A percentile compares a stretch with the other conserved stretches of the same genome.
phyloP scores from a whole-genome alignment of 2,888 invertebrate species.

The Myopa tessellatipennis region DNA sequence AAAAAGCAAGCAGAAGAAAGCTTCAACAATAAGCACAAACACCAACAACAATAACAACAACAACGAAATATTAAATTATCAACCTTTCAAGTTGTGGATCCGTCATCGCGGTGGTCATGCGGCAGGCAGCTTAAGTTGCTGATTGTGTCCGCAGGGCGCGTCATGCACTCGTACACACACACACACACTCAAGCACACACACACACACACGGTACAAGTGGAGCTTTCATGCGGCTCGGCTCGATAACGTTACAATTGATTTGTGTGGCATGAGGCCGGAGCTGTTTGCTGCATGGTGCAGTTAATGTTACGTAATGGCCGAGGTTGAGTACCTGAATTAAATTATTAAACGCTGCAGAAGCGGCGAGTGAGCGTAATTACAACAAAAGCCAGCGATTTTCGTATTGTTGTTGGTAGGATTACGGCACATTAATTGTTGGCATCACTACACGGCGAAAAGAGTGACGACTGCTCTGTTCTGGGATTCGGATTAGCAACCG shows the following conservation, averaged over 20 bases:
- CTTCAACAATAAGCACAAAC: neutral
- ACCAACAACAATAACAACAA: neutral
- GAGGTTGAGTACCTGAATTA: slow-evolving; percentile 4
- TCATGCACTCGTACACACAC: slow-evolving; percentile 9
- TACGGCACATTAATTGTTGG: no score
- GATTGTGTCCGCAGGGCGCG: slow-evolving; percentile 26
- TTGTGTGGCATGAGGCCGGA: neutral
- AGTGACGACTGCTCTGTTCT: no score
- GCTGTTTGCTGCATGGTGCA: neutral
- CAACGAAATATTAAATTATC: neutral
- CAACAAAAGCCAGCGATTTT: neutral
- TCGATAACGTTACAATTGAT: slow-evolving; percentile 15
- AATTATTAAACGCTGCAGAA: slow-evolving; percentile 9
- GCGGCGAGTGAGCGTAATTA: neutral
- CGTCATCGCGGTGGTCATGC: slow-evolving; percentile 17
- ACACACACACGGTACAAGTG: neutral
- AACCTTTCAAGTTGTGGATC: slow-evolving; percentile 3
- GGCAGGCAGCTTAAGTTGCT: slow-evolving; percentile 12
- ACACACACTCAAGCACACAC: slow-evolving; percentile 2
- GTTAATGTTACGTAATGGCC: slow-evolving; percentile 8
- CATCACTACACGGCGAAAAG: no score
- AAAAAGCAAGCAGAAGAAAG: neutral
- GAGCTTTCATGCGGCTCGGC: no score
- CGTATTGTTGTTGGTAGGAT: neutral
- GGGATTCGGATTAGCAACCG: no score